A percentile compares a stretch with the other conserved stretches of the same genome.
Conservation (phyloP, 2,797 vertebrate species). For the Staurois parvus region DNA sequence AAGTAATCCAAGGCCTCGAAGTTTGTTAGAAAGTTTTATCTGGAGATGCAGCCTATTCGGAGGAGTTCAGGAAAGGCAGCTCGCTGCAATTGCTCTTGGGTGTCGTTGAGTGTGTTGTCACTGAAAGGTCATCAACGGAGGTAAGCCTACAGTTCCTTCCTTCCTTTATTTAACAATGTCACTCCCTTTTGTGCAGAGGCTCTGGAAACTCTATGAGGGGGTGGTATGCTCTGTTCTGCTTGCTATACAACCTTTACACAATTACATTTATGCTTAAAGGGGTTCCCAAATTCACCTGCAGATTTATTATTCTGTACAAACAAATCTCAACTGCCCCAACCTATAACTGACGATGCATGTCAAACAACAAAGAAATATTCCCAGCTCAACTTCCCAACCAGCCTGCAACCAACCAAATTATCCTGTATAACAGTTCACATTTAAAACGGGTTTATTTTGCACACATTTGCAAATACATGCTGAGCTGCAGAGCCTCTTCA, state of each 20-base stretch:
- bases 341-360: too few species aligned
- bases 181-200: constrained; percentile 24
- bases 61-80: constrained; percentile 41
- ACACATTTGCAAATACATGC: too few species aligned
- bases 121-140: constrained; percentile 43
- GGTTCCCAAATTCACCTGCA: too few species aligned
- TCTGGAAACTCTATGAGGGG: constrained; percentile 40
- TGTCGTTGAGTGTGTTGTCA: constrained; percentile 56
- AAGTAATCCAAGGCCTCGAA: not conserved
- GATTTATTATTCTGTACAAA: too few species aligned
- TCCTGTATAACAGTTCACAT: too few species aligned
- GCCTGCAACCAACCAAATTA: too few species aligned
- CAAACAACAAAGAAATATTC: too few species aligned
- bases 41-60: constrained; percentile 15
- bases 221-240: constrained; percentile 2
- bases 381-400: too few species aligned
- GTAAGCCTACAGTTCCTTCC: constrained; percentile 46
- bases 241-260: not conserved
- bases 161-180: constrained; percentile 48
- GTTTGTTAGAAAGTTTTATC: constrained; percentile 41
- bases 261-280: too few species aligned
- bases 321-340: too few species aligned
- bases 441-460: too few species aligned
- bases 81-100: constrained; percentile 40
- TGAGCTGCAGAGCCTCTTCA: too few species aligned